Evolutionary conservation across 2,797 vertebrate genomes (phyloP).

Genomic region (Takifugu ocellatus): DNA sequence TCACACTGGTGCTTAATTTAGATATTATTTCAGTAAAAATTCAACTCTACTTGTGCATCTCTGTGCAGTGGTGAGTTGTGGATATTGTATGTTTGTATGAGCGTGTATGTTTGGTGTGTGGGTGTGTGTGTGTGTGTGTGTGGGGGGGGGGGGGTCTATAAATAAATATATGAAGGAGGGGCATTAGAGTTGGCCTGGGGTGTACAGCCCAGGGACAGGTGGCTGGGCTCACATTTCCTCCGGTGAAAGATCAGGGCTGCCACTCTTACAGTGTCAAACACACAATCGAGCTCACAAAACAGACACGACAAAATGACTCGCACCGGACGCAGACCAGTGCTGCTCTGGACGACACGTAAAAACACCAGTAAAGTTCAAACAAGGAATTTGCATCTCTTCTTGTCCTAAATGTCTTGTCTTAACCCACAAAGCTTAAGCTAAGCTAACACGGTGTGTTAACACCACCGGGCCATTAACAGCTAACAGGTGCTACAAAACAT

Average conservation of each 20-base stretch:
- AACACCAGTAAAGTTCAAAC: constrained; percentile 15
- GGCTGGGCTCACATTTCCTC: constrained; percentile 82
- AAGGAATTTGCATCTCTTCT: constrained; percentile 50
- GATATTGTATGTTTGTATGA: constrained; percentile 20
- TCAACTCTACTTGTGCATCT: too few relatives aligned
- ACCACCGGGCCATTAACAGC: constrained; percentile 54
- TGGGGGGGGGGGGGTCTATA: constrained; percentile 68
- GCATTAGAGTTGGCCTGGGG: constrained; percentile 57
- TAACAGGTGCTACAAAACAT: constrained; percentile 65
- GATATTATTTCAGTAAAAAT: too few relatives aligned
- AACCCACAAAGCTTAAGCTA: constrained; percentile 40
- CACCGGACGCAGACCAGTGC: constrained; percentile 10
- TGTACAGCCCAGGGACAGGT: constrained; percentile 83
- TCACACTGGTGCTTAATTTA: too few relatives aligned
- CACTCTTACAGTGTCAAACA: constrained; percentile 62
- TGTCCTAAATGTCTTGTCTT: constrained; percentile 36
- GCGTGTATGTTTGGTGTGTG: constrained; percentile 13
- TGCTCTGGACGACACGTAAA: constrained; percentile 26
- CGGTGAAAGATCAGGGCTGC: constrained; percentile 83
- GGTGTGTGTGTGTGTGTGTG: constrained; percentile 17
- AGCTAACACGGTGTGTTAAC: constrained; percentile 44
- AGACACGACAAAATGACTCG: constrained; percentile 30
- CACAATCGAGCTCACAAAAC: constrained; percentile 32
- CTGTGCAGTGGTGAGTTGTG: constrained; percentile 4
- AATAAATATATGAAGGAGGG: constrained; percentile 68